Percentiles rank a stretch among this genome's conserved stretches.
phyloP scores from a whole-genome alignment of 2,797 vertebrate genomes.

The Anniella stebbinsi region DNA sequence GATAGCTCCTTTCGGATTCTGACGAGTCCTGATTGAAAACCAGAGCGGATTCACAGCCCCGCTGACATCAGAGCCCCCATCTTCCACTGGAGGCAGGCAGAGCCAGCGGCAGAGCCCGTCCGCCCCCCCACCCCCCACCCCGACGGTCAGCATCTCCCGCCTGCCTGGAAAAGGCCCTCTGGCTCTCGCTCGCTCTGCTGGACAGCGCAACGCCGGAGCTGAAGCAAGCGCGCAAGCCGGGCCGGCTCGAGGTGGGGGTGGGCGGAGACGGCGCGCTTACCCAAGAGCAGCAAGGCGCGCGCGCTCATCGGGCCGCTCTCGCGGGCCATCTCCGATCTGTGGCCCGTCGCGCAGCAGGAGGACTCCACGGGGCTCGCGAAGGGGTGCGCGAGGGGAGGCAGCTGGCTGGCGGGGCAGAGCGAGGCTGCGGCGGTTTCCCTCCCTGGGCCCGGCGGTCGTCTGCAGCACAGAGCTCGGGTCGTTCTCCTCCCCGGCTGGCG shows the following conservation, averaged over 20 bases:
- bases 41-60: no score
- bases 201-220: neutral
- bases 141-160: neutral
- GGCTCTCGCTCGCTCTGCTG: neutral
- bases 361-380: neutral
- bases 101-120: neutral
- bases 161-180: no score
- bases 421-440: neutral
- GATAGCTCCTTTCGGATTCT: no score
- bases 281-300: neutral
- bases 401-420: no score
- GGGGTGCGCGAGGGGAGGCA: no score
- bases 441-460: no score
- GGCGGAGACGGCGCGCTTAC: neutral
- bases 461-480: no score
- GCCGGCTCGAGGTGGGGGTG: accelerated
- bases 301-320: neutral
- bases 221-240: neutral
- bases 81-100: no score
- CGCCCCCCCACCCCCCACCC: neutral
- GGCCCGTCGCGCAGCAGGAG: neutral
- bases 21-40: no score
- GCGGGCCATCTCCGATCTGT: neutral
- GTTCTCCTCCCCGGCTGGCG: neutral
- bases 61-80: no score